Base-by-base conservation (phyloP, 2,797 vertebrate genomes). In the Lagodon rhomboides region DNA sequence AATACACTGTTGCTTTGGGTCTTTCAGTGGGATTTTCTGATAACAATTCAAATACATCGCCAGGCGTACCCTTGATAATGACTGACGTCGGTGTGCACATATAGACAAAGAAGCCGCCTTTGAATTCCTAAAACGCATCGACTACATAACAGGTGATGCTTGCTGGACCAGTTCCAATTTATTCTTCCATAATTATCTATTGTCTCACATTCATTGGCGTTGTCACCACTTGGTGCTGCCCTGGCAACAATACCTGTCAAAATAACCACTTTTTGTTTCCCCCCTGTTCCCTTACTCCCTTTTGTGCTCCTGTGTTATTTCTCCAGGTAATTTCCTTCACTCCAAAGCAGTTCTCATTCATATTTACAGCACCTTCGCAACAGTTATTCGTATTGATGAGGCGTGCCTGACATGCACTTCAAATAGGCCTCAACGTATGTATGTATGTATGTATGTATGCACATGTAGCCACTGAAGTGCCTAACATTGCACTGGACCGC, bases 341-440 rank as follows among this genome's bases (percentile, higher is more conserved):
- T 86, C 54, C 12, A 61, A 72, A 73, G 25, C 41, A 56, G 54
- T 86, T 77, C 72, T 63, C 54, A 67, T 68, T 77, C 80, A 53
- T 75, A 86, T 77, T 80, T 72, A 72, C 38, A 61, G 17, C 66
- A 51, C 63, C 38, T 63, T 78, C 63, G 62, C 22, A 65, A 56
- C 76, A 78, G 49, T 68, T 88, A 81, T 82, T 82, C 75, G 66
- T 74, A 86, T 71, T 87, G 78, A 86, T 84, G 73, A 82, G 77
- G 41, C 61, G 25, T 75, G 84, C 55, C 73, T 60, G 79, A 67
- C 62, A 15, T 58, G n/a, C 78, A 84, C 68, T 81, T 77, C 82
- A 75, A 88, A 72, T 20, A 76, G 69, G 27, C 38, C n/a, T 50
- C 27, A 27, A 50, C 46, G 61, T 73, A 34, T 23, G n/a, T 22